Base-by-base conservation (phyloP, 1,140 invertebrate genomes). In the Anthonomus grandis region DNA sequence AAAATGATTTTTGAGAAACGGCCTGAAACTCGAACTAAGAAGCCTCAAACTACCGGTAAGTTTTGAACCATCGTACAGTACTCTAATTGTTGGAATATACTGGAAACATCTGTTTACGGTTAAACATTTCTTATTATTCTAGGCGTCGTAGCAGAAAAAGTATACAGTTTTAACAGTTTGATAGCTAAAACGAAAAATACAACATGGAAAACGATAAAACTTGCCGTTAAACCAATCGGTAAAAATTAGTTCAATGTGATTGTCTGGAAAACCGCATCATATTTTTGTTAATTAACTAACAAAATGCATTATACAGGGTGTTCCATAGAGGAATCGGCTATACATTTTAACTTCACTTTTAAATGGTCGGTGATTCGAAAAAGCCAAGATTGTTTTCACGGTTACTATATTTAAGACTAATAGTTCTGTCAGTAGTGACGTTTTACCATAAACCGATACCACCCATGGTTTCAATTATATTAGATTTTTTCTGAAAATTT, bases 1-100 rank as follows among this genome's bases (percentile, higher is more conserved):
- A 81, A 91, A 58, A 83, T 86, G 64, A 86, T 91, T 65, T 94
- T 94, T 73, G 91, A 94, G 71, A 79, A 81, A 22, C 78, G 82
- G 4, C 78, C 84, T n/a, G 76, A 80, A 63, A 72, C 78, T 0
- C 71, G 80, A 2, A 65, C 76, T 5, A 76, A 76, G 18, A 71
- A 78, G 68, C 62, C 75, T 66, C 64, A 61, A 70, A 47, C 78
- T 4, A 83, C 80, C 9, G 83, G 55, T 57, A 50, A 57, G 55
- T 39, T 41, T n/a, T 1, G 9, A 1, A 2, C 4, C 4, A 9
- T n/a, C 10, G 13, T 3, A 34, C 3, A 34, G 31, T 3, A 13
- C 13, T 34, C 31, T 34, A 3, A 34, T 34, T 34, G 13, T 34
- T 34, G 31, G 1, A 12, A 34, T 34, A 34, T 12, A 8, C n/a